phyloP scores from a whole-genome alignment of 2,888 invertebrate species.

The Venustoraphidia nigricollis region DNA sequence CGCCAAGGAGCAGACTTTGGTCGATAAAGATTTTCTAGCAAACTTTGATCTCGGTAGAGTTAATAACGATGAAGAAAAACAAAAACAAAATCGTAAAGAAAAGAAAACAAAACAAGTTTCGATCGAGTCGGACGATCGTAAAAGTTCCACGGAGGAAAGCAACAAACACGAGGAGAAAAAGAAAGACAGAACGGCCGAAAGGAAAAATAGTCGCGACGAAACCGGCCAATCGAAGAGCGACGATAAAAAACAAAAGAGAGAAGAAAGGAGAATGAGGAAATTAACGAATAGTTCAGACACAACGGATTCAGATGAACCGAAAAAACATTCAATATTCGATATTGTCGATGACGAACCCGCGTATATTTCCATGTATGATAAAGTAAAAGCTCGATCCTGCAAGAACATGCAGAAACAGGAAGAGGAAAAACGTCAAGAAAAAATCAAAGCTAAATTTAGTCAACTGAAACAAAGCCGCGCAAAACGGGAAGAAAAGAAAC shows the following conservation, averaged over 20 bases:
- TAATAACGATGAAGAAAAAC: conserved; percentile 43
- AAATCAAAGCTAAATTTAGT: conserved; percentile 78
- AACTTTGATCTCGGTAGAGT: conserved; percentile 10
- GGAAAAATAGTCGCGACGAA: conserved; percentile 33
- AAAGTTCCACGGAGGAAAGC: conserved; percentile 35
- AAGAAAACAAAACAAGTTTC: conserved; percentile 32
- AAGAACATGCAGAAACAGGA: conserved; percentile 88
- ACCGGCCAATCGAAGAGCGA: conserved; percentile 9
- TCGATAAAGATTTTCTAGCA: conserved; percentile 40
- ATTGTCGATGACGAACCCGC: conserved; percentile 78
- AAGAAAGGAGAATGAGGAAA: conserved; percentile 22
- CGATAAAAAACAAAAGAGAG: conserved; percentile 16
- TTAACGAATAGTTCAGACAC: conserved; percentile 42
- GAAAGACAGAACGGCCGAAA: conserved; percentile 20
- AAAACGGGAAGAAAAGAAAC: conserved; percentile 76
- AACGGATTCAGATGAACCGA: conserved; percentile 66
- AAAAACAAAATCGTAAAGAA: conserved; percentile 36
- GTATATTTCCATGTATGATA: conserved; percentile 95
- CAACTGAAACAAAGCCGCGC: conserved; percentile 77
- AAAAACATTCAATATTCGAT: conserved; percentile 84
- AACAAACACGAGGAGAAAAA: conserved; percentile 22
- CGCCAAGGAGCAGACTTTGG: conserved; percentile 23
- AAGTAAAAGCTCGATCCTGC: conserved; percentile 85
- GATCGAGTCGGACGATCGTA: background rate
- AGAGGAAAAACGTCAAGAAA: conserved; percentile 72